A percentile compares a stretch with the other conserved stretches of the same genome.
These are phyloP conservation scores for Tetramorium parvispinum DNA, from an alignment of 1,140 invertebrate species.

Conservation along the genomic window DNA sequence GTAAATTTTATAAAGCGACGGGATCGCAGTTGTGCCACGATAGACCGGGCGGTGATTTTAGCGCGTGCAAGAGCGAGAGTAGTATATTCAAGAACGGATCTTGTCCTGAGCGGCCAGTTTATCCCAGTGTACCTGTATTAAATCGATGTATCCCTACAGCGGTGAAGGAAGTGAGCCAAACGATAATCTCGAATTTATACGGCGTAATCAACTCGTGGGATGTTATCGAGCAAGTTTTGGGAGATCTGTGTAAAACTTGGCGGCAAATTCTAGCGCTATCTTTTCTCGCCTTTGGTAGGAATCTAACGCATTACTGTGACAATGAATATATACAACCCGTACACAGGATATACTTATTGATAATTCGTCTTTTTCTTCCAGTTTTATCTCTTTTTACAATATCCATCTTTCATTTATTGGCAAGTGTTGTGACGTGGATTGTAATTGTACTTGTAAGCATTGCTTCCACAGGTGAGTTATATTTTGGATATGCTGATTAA, in stretches of 20 bases:
- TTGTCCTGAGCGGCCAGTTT: slow-evolving; percentile 91
- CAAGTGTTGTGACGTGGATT: slow-evolving; percentile 93
- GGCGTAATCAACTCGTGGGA: slow-evolving; percentile 94
- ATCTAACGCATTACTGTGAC: slow-evolving; percentile 23
- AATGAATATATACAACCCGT: not conserved
- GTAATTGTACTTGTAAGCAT: slow-evolving; percentile 93
- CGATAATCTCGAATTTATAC: slow-evolving; percentile 91
- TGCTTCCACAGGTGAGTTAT: slow-evolving; percentile 88
- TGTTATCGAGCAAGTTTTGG: slow-evolving; percentile 93
- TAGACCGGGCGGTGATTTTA: slow-evolving; percentile 80
- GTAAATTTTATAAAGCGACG: slow-evolving; percentile 90
- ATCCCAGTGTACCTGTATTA: slow-evolving; percentile 91
- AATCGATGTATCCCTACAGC: slow-evolving; percentile 94
- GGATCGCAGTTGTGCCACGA: slow-evolving; percentile 92
- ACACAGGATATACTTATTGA: slow-evolving; percentile 8
- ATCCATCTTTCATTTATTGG: slow-evolving; percentile 93
- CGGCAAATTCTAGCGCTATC: slow-evolving; percentile 93
- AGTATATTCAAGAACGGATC: slow-evolving; percentile 88
- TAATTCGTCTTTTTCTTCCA: slow-evolving; percentile 84
- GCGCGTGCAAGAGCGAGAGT: slow-evolving; percentile 81
- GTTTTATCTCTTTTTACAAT: slow-evolving; percentile 94
- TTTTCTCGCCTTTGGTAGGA: slow-evolving; percentile 92
- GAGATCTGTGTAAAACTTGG: slow-evolving; percentile 95
- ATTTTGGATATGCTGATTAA: not conserved
- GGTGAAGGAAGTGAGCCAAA: slow-evolving; percentile 87